Base-by-base conservation (phyloP, 2,888 invertebrate genomes). In the Rhamphomyia laevipes region DNA sequence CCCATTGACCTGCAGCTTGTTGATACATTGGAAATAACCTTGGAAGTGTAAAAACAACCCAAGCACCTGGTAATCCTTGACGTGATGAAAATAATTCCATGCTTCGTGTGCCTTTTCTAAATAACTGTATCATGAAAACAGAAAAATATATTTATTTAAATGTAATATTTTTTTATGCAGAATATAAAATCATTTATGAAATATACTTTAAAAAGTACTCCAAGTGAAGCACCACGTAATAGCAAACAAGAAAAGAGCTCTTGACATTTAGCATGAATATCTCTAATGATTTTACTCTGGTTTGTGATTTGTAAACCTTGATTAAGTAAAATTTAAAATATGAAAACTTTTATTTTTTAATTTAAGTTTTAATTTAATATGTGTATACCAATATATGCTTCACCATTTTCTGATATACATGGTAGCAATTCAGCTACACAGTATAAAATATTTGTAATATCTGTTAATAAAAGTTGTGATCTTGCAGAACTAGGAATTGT, bases 201-300 rank as follows among this genome's bases (percentile, higher is more conserved):
- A 52, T 49, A 12, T 59, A 86, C 88, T 77, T 89, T 88, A 63
- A 84, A 80, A 35, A 89, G 72, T 54, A 79, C 77, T 59, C 85
- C 84, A 40, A 89, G 67, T 0, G 86, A 82, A 12, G 84, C 80
- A 0, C 86, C 88, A 52, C 88, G 76, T 43, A 85, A 73, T 11
- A 88, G 68, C 13, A 89, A 72, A 52, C 85, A 86, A 53, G 80
- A 77, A 57, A 86, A 80, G 43, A 90, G 70, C 59, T 88, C 84
- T 57, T 84, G 80, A 64, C 89, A 88, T 63, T 90, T 90, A 1
- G 85, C 78, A 61, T 90, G 89, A 13, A 89, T 80, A 57, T 89
- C 88, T 43, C 85, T 73, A n/a, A 86, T 77, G 46, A 84, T 82
- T 54, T 85, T 77, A 11, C 78, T 76, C 60, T 82, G 77, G 52